Conservation (phyloP, 2,113 vertebrate genomes). For the Platysteira castanea region DNA sequence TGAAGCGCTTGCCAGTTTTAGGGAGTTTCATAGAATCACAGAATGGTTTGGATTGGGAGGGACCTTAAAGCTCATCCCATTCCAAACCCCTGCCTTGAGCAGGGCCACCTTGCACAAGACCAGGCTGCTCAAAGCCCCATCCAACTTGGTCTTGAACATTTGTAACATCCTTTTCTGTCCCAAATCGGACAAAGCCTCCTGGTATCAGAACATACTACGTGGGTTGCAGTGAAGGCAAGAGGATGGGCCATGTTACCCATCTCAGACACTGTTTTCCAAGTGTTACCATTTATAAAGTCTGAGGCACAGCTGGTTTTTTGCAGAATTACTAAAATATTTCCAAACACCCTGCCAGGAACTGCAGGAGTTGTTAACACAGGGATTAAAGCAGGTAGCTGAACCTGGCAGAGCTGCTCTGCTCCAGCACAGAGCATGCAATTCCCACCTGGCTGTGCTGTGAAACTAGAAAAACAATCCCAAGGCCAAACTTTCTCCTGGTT, state of each 20-base stretch:
- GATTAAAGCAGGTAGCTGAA: not conserved
- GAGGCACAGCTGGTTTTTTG: not conserved
- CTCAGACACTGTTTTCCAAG: not conserved
- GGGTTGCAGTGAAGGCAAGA: accelerated
- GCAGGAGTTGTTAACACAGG: not conserved
- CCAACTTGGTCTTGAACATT: not conserved
- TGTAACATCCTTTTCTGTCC: not conserved
- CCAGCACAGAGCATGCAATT: not conserved
- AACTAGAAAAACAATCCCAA: not conserved
- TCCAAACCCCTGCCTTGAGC: not conserved
- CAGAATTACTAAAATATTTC: not conserved
- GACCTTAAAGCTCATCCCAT: not conserved
- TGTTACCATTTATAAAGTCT: not conserved
- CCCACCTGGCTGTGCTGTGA: not conserved
- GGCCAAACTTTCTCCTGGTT: not conserved
- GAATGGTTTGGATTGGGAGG: not conserved
- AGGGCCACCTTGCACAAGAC: not conserved
- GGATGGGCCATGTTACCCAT: accelerated
- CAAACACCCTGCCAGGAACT: not conserved
- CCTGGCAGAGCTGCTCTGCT: not conserved
- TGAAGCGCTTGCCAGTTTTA: not conserved
- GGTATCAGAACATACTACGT: accelerated
- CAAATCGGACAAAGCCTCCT: not conserved
- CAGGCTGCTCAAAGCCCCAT: not conserved
- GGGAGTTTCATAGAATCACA: not conserved